Evolutionary conservation across 2,113 vertebrate species (phyloP).

Genomic region (Periophthalmodon schlosseri): DNA sequence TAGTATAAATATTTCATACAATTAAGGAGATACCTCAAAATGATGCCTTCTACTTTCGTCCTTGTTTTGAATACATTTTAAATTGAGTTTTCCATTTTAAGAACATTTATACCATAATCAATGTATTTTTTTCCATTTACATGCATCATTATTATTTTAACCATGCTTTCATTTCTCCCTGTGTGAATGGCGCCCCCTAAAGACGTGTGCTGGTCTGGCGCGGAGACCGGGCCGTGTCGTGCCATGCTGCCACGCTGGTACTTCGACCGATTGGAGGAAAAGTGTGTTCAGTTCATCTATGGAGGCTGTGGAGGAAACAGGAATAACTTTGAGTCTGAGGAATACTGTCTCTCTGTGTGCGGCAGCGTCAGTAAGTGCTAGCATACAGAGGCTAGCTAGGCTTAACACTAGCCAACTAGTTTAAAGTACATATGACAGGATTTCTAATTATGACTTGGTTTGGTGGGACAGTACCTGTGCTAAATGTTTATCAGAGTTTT

Average conservation of each 20-base stretch:
- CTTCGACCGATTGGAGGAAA: conserved; percentile 91
- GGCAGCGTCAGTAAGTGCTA: conserved; percentile 94
- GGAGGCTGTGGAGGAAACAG: conserved; percentile 98
- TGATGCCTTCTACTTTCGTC: not conserved
- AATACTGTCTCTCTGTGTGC: conserved; percentile 99
- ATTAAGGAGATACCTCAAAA: not conserved
- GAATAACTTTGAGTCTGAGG: conserved; percentile 99
- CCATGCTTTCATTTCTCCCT: conserved; percentile 27
- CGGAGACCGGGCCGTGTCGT: conserved; percentile 94
- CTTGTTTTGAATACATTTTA: not conserved
- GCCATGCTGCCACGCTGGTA: conserved; percentile 98
- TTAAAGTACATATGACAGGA: no score
- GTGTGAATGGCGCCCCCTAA: conserved; percentile 64
- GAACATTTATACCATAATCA: not conserved
- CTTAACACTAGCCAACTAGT: no score
- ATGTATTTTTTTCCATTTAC: not conserved
- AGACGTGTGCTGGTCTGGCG: conserved; percentile 97
- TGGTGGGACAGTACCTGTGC: no score
- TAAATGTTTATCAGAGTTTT: no score
- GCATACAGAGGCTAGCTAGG: not conserved
- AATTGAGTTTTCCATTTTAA: not conserved
- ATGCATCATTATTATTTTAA: not conserved
- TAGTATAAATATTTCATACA: not conserved
- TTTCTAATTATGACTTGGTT: no score
- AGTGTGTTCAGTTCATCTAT: conserved; percentile 95